Base-by-base conservation (phyloP, 2,797 vertebrate genomes). In the Garrulus glandarius region DNA sequence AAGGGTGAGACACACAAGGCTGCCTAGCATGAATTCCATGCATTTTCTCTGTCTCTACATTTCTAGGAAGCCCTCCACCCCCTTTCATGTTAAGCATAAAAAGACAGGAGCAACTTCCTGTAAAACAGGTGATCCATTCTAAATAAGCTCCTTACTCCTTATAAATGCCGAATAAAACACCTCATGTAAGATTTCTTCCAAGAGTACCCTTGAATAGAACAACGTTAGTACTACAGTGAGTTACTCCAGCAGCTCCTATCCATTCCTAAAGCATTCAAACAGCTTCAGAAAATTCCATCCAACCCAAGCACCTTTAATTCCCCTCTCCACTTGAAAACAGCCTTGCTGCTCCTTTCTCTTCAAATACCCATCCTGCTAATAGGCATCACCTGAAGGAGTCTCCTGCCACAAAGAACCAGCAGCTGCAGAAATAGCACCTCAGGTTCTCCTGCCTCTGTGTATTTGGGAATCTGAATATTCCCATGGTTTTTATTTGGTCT, bases 21-120 rank as follows among this genome's bases (percentile, higher is more conserved):
- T 22, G 2, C n/a, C n/a, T 52, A 21, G 9, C 10, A 41, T 37
- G 20, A 10, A 23, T 52, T 20, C 15, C 13, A 34, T 0, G 0
- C 2, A 23, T 70, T 72, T 86, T 30, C 17, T 3, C 13, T 1
- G 1, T 22, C 10, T 24, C 11, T 15, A 1, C 6, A 3, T 22
- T 72, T 70, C 18, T 37, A 39, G 7, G 24, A 68, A 50, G 30
- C 1, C 15, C 29, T 61, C 11, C 8, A 8, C 2, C 9, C 3
- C 6, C 6, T 34, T 84, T 50, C 36, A 11, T 24, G 4, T 7
- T 6, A 13, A 63, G 2, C 8, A 41, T 16, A 30, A 64, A 46
- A 27, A 63, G 12, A 15, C 3, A 61, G 9, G n/a, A 47, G 5
- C 8, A 57, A 19, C 15, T 43, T 41, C 32, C 36, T n/a, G 4